These are phyloP conservation scores for Torymus auratus DNA, from an alignment of 2,888 invertebrate species.

Conservation along the genomic window DNA sequence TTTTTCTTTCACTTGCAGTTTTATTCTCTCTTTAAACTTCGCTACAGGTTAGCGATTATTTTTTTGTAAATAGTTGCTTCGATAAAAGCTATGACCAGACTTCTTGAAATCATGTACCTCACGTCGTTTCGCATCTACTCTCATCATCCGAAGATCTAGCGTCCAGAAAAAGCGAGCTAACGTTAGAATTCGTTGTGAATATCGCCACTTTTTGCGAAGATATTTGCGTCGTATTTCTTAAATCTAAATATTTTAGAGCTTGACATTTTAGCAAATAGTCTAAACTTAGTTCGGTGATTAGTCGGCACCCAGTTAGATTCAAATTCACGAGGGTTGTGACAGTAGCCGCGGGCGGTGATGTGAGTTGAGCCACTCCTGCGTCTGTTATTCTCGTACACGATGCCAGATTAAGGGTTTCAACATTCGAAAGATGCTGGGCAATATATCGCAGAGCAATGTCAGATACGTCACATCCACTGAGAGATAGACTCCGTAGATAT, in stretches of 20 bases:
- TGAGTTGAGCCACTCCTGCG: slow-evolving; percentile 92
- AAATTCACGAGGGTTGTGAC: slow-evolving; percentile 83
- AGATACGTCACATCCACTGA: slow-evolving; percentile 93
- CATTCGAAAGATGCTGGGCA: slow-evolving; percentile 85
- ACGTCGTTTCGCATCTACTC: slow-evolving; percentile 23
- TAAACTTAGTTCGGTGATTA: slow-evolving; percentile 88
- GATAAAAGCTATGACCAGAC: background rate
- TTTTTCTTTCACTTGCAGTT: slow-evolving; percentile 34
- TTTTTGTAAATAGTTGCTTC: slow-evolving; percentile 8
- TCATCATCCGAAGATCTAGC: background rate
- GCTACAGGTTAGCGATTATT: background rate
- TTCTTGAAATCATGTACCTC: slow-evolving; percentile 2
- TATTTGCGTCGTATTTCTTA: slow-evolving; percentile 82
- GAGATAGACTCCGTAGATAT: slow-evolving; percentile 84
- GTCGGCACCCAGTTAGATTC: slow-evolving; percentile 88
- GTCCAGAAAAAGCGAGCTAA: slow-evolving; percentile 35
- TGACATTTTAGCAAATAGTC: slow-evolving; percentile 89
- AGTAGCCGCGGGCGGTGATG: slow-evolving; percentile 83
- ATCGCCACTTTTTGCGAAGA: slow-evolving; percentile 81
- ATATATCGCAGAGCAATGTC: slow-evolving; percentile 90
- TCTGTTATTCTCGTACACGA: slow-evolving; percentile 93
- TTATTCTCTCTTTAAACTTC: background rate
- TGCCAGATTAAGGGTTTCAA: slow-evolving; percentile 88
- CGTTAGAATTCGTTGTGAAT: slow-evolving; percentile 4
- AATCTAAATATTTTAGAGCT: slow-evolving; percentile 84